Conservation (phyloP, 1,140 invertebrate genomes). For the Cheumatopsyche charites region DNA sequence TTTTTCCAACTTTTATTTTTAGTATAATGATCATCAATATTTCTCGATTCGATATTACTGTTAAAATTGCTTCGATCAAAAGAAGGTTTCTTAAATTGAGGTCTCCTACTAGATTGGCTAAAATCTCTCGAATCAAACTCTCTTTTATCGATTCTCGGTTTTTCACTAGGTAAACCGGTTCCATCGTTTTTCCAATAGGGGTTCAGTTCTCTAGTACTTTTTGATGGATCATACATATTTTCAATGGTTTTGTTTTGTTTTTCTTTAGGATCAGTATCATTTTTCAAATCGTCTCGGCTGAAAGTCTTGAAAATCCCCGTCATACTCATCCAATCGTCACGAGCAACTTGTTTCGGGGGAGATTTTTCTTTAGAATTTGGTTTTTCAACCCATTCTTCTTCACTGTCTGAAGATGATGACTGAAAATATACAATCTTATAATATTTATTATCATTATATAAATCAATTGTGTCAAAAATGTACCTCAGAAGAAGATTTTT, state of each 20-base stretch:
- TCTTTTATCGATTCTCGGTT: conserved; percentile 39
- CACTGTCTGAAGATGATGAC: conserved; percentile 48
- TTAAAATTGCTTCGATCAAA: conserved; percentile 50
- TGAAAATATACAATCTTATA: conserved; percentile 22
- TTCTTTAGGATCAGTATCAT: conserved; percentile 49
- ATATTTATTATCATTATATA: not conserved
- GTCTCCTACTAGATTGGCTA: conserved; percentile 12
- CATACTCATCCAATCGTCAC: conserved; percentile 67
- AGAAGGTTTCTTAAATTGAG: conserved; percentile 55
- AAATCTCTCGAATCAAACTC: conserved; percentile 43
- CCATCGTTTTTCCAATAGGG: conserved; percentile 93
- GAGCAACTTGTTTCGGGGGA: conserved; percentile 45
- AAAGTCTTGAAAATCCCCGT: conserved; percentile 59
- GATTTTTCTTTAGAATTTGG: conserved; percentile 27
- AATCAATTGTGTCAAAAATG: not conserved
- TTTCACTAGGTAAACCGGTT: conserved; percentile 70
- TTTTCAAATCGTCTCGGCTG: conserved; percentile 56
- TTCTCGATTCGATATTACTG: conserved; percentile 32
- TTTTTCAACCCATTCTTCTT: conserved; percentile 66
- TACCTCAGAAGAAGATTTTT: conserved; percentile 41
- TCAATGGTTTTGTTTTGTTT: conserved; percentile 60
- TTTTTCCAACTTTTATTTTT: conserved; percentile 42
- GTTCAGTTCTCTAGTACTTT: conserved; percentile 81
- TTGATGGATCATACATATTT: conserved; percentile 72
- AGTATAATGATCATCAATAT: conserved; percentile 27